Conservation (phyloP, 2,113 vertebrate species). For the Uria lomvia region DNA sequence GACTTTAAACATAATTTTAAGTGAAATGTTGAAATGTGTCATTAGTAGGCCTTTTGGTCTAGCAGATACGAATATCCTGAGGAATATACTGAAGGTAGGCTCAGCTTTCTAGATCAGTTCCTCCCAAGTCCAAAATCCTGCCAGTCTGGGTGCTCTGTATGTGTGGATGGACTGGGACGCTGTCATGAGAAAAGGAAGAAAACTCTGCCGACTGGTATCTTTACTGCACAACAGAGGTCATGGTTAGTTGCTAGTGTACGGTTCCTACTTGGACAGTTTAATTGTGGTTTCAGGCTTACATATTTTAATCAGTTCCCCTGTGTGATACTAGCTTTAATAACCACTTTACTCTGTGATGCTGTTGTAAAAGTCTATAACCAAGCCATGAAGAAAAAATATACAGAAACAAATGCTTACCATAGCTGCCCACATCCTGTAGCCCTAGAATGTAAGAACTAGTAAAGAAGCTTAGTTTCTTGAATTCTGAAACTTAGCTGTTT, state of each 20-base stretch:
- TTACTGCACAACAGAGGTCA: background rate
- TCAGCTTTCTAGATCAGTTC: background rate
- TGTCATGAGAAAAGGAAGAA: background rate
- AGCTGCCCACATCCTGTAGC: slow-evolving; percentile 56
- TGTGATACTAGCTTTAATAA: background rate
- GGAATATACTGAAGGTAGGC: background rate
- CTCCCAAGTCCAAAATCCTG: background rate
- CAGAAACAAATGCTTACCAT: background rate
- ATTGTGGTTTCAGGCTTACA: background rate
- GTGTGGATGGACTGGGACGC: background rate
- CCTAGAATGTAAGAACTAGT: background rate
- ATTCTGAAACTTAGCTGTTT: background rate
- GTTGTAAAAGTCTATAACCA: background rate
- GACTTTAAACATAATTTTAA: background rate
- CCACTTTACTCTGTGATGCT: background rate
- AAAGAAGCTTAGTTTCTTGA: background rate
- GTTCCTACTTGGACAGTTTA: background rate
- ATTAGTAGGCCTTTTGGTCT: background rate
- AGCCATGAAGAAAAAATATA: background rate
- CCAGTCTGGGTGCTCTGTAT: background rate
- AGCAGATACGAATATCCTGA: background rate
- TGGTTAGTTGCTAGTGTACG: no score
- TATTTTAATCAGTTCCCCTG: background rate
- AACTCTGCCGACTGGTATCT: background rate
- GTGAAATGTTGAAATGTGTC: background rate